Percentiles rank a stretch among this genome's conserved stretches.
phyloP scores from a whole-genome alignment of 1,140 invertebrate genomes.

The Stegodyphus dumicola region DNA sequence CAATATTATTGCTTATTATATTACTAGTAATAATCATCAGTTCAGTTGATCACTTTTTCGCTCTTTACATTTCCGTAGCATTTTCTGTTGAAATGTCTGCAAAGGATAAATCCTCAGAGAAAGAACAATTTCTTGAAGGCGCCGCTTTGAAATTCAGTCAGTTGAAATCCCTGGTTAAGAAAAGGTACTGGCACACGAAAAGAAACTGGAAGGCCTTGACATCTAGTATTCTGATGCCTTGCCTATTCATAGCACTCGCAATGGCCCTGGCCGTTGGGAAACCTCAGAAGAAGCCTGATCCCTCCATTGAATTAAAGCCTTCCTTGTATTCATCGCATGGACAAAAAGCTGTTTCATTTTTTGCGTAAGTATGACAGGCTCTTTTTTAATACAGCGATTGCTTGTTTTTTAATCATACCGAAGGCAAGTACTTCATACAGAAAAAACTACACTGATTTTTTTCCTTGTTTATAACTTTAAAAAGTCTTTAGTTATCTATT shows the following conservation, averaged over 20 bases:
- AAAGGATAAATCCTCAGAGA: neutral
- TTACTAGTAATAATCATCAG: no score
- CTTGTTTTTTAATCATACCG: neutral
- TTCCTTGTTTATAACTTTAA: no score
- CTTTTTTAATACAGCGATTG: neutral
- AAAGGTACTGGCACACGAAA: constrained; percentile 69
- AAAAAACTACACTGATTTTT: no score
- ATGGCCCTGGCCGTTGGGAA: constrained; percentile 68
- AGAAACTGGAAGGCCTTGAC: constrained; percentile 70
- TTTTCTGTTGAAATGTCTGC: constrained; percentile 4
- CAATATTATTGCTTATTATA: no score
- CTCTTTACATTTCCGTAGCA: no score
- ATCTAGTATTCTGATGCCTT: constrained; percentile 71
- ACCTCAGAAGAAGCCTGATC: constrained; percentile 63
- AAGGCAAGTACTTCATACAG: no score
- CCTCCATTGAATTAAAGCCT: constrained; percentile 65
- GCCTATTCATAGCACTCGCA: constrained; percentile 71
- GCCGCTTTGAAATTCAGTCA: constrained; percentile 64
- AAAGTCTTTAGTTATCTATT: no score
- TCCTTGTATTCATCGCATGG: constrained; percentile 65
- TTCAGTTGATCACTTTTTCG: no score
- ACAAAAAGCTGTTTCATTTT: constrained; percentile 63
- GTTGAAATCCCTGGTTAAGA: constrained; percentile 69
- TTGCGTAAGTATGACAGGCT: constrained; percentile 19
- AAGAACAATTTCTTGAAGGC: constrained; percentile 10